These are phyloP conservation scores for Leucophora obtusa DNA, from an alignment of 2,888 invertebrate genomes.

Conservation along the genomic window DNA sequence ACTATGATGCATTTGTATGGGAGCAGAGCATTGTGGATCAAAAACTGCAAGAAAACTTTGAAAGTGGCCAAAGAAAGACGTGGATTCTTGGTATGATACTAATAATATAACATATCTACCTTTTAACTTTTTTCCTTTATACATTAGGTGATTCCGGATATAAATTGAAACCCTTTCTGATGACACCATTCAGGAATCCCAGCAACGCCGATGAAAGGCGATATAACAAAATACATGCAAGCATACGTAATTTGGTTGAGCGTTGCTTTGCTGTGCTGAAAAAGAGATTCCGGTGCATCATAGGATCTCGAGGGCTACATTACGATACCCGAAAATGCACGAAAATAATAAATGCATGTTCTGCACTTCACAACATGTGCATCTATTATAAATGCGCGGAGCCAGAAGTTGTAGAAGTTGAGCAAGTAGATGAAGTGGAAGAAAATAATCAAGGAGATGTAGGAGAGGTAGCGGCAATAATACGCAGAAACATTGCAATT, in stretches of 20 bases:
- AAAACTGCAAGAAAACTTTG: conserved; percentile 8
- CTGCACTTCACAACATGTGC: conserved; percentile 26
- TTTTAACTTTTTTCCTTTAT: background rate
- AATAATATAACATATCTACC: conserved; percentile 1
- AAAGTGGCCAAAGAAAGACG: conserved; percentile 18
- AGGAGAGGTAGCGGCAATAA: background rate
- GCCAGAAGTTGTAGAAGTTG: background rate
- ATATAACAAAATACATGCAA: conserved; percentile 9
- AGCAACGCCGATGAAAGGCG: conserved; percentile 4
- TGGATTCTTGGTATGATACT: conserved; percentile 27
- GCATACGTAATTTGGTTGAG: background rate
- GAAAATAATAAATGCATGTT: conserved; percentile 33
- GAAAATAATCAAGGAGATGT: background rate
- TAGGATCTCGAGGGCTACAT: conserved; percentile 14
- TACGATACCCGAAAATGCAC: conserved; percentile 17
- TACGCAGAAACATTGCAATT: conserved; percentile 10
- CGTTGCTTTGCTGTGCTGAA: no score
- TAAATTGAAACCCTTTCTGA: no score
- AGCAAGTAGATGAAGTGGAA: background rate
- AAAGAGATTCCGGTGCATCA: conserved; percentile 12
- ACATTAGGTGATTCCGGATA: no score
- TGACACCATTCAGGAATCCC: background rate
- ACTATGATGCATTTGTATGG: conserved; percentile 28
- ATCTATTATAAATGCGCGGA: conserved; percentile 57
- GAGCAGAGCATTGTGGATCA: background rate